Evolutionary conservation across 2,113 vertebrate genomes (phyloP).

Genomic region (Phaetusa simplex): DNA sequence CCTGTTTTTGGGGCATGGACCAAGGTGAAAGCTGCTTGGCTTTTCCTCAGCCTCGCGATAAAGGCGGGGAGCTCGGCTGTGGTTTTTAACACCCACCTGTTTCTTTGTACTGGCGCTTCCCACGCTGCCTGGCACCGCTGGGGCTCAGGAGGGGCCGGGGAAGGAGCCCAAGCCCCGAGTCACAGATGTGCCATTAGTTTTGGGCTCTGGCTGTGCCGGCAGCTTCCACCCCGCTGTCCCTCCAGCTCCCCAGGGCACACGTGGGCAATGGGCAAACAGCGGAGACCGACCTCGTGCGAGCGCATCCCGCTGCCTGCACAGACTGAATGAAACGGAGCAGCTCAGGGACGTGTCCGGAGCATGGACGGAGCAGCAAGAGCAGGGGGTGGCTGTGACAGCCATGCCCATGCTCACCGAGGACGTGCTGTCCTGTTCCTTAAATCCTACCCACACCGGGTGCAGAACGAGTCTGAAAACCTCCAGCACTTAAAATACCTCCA

Average conservation of each 20-base stretch:
- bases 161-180: not conserved
- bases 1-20: rapidly evolving
- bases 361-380: not conserved
- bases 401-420: rapidly evolving
- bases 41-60: not conserved
- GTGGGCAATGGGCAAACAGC: not conserved
- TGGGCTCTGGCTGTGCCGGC: not conserved
- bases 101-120: not conserved
- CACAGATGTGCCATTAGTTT: not conserved
- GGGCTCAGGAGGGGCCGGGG: not conserved
- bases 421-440: not conserved
- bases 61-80: not conserved
- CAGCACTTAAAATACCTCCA: not conserved
- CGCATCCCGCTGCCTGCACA: not conserved
- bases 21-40: not conserved
- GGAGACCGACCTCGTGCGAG: rapidly evolving
- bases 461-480: not conserved
- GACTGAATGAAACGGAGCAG: not conserved
- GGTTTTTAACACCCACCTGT: not conserved
- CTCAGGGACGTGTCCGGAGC: rapidly evolving
- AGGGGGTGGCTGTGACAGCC: rapidly evolving
- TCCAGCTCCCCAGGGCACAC: not conserved
- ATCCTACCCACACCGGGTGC: not conserved
- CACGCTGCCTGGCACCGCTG: not conserved
- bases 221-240: rapidly evolving